Conservation (phyloP, 2,888 invertebrate species). For the Sycophila texana region DNA sequence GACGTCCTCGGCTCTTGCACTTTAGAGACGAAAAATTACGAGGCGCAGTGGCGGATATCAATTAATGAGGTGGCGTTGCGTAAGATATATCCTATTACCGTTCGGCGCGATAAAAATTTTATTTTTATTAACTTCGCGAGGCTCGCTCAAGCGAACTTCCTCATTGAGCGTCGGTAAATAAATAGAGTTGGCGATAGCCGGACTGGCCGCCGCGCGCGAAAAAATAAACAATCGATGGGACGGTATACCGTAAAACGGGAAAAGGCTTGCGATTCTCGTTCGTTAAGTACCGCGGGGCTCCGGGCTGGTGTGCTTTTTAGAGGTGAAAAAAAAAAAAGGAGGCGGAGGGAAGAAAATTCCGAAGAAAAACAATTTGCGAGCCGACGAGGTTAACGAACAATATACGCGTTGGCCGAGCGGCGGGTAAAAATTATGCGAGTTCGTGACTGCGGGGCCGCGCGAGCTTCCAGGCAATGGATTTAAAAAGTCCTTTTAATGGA, state of each 20-base stretch:
- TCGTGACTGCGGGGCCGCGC: constrained; percentile 18
- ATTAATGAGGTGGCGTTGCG: neutral
- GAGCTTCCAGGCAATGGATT: constrained; percentile 46
- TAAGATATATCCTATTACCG: no score
- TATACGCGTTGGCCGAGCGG: neutral
- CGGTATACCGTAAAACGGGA: neutral
- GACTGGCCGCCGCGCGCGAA: no score
- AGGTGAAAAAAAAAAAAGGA: neutral
- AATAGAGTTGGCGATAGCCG: no score
- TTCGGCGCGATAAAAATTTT: no score
- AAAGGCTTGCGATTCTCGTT: neutral
- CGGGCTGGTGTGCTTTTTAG: neutral
- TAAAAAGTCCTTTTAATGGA: constrained; percentile 54
- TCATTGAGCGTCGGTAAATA: no score
- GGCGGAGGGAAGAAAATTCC: neutral
- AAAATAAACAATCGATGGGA: neutral
- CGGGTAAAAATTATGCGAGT: constrained; percentile 46
- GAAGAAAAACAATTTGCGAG: constrained; percentile 44
- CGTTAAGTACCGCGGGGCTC: neutral
- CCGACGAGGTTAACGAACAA: constrained; percentile 25
- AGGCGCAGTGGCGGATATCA: neutral
- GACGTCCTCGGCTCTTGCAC: neutral
- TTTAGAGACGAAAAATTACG: neutral
- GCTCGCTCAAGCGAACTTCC: no score
- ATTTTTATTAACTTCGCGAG: no score